Evolutionary conservation across 2,888 invertebrate genomes (phyloP), one percentile per base, ranked within the genome.

Genomic region (Dynastes maya): DNA sequence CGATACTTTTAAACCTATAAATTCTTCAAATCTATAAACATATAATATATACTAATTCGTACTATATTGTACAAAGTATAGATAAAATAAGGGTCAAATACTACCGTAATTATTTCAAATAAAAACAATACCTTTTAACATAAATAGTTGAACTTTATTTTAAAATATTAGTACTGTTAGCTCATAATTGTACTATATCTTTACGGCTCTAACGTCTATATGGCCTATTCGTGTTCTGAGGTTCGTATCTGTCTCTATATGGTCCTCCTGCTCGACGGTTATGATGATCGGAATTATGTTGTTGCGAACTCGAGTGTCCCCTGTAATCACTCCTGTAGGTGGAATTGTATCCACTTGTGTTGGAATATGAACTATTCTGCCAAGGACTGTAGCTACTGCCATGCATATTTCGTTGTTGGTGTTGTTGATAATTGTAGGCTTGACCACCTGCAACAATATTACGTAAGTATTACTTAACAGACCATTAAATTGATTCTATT

Each of bases 231-330:
- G 61, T 9, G 51, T 58, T 79, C 83, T 84, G n/a, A 27, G 84
- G 77, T 76, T 84, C 85, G 79, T 85, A 87, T 79, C 85, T 83
- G 76, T 87, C 87, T 58, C 84, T 83, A 67, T 88, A 86, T 0
- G 88, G 87, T 22, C 87, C 87, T 29, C 86, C 84, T 5, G 83
- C 83, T 72, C 86, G 76, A 27, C 53, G 76, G 55, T 65, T 65
- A 55, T 65, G 53, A 65, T n/a, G n/a, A 6, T 76, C 64, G 37
- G 76, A 32, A 49, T 29, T 51, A 51, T 53, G 32, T n/a, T 49
- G 45, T n/a, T 68, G 67, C 32, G 55, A 40, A 16, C 40, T 58
- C 3, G 68, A 61, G 29, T 53, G 49, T 13, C 77, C 67, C 45
- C 45, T 49, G 45, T 81, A 76, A 40, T 82, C 78, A 22, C 61